These are phyloP conservation scores for Camponotus fellah DNA, from an alignment of 2,888 invertebrate genomes.

Conservation along the genomic window DNA sequence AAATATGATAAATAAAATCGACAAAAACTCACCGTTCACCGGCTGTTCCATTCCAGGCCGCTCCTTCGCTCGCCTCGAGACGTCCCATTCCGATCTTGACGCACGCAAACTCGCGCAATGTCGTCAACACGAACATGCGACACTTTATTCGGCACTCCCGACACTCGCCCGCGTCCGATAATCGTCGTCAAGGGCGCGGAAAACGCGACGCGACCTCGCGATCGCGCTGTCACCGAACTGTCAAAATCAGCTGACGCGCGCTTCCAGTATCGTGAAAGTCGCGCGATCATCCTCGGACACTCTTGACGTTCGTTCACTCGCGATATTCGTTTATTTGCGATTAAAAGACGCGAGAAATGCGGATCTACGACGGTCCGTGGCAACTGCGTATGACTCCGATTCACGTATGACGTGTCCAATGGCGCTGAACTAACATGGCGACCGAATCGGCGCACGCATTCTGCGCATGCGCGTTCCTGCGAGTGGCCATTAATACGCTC, in stretches of 20 bases:
- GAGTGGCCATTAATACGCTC: no score
- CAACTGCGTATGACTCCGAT: not conserved
- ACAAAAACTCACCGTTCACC: not conserved
- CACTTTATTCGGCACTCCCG: slow-evolving; percentile 8
- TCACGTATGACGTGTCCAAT: not conserved
- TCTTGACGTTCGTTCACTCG: not conserved
- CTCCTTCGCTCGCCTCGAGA: not conserved
- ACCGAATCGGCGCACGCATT: no score
- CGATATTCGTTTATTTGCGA: not conserved
- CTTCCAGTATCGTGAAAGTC: no score
- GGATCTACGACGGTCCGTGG: not conserved
- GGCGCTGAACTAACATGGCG: not conserved
- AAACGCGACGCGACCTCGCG: not conserved
- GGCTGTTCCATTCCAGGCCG: not conserved
- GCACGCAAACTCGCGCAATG: not conserved
- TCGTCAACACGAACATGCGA: not conserved
- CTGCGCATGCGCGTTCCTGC: no score
- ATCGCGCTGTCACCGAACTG: not conserved
- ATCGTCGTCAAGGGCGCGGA: not conserved
- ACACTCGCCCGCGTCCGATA: not conserved
- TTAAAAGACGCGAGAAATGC: not conserved
- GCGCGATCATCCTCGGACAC: not conserved
- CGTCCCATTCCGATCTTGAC: not conserved
- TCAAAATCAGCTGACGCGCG: no score
- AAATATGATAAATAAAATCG: not conserved